Evolutionary conservation across 1,140 invertebrate species (phyloP), one percentile per base, ranked within the genome.

Genomic region (Pseudomyrmex flavicornis): DNA sequence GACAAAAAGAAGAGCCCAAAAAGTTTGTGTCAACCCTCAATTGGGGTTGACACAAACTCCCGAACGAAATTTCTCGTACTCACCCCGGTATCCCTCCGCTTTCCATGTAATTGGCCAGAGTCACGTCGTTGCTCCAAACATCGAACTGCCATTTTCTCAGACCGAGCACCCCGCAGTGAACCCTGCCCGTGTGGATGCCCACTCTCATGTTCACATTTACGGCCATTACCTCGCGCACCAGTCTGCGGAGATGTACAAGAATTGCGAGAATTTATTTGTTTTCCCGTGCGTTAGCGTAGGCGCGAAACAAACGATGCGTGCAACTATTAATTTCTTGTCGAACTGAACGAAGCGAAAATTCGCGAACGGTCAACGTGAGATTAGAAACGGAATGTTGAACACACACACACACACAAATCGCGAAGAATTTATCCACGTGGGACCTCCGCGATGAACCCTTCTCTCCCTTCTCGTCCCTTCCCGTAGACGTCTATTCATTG

Each of bases 91-190:
- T 96, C 26, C 98, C 98, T 0, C 98, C 98, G 89, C 97, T 98
- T 94, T 99, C 98, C 98, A 99, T 99, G 92, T 98, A 97, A 95
- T 99, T 99, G 50, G 98, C 98, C 26, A 99, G 94, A 1, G 98
- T 99, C 83, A 99, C 98, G 94, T 99, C 98, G 92, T 99, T 99
- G 86, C 97, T 98, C 98, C 98, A 99, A 13, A 99, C 98, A 93
- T 98, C 98, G 94, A 98, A 98, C 93, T 98, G 98, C 96, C 97
- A 98, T 93, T 97, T 98, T 58, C 97, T 92, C 0, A 99, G 96
- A 3, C 98, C 98, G n/a, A 99, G 95, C 17, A 99, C 98, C 2
- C 98, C 98, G 94, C 98, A 99, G 92, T 98, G 97, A 7, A 99
- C 98, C 9, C 97, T 95, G 0, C 98, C 98, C 0, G 98, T 98